phyloP scores from a whole-genome alignment of 2,797 vertebrate species.

The Micrastur ruficollis region DNA sequence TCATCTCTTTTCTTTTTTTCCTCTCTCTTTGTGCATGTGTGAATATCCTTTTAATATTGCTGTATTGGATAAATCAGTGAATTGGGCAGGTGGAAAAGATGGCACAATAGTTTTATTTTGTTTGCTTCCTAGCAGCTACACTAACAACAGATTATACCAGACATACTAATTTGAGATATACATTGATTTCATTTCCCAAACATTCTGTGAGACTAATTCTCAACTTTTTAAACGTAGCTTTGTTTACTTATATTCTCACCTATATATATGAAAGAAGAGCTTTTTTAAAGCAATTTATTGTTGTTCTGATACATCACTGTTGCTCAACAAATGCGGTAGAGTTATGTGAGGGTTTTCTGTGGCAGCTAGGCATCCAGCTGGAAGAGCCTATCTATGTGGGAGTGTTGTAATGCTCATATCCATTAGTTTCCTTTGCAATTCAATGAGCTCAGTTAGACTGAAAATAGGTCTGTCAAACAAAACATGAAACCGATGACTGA shows the following conservation, averaged over 20 bases:
- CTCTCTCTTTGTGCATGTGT: accelerated
- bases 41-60: background rate
- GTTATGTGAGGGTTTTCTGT: background rate
- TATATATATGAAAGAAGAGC: background rate
- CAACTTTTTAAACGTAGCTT: background rate
- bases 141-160: background rate
- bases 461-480: conserved; percentile 83
- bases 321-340: background rate
- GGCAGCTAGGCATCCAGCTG: conserved; percentile 30
- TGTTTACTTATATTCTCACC: background rate
- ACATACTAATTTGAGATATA: background rate
- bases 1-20: background rate
- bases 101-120: background rate
- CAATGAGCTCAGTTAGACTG: conserved; percentile 79
- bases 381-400: conserved; percentile 64
- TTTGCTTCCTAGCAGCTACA: background rate
- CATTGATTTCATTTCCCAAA: background rate
- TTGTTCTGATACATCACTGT: background rate
- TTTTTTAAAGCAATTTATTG: background rate
- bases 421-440: conserved; percentile 83
- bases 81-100: background rate
- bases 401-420: conserved; percentile 70
- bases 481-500: conserved; percentile 72
- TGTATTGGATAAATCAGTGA: background rate
- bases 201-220: background rate